Conservation (phyloP, 2,797 vertebrate species). For the Hemitrygon akajei region DNA sequence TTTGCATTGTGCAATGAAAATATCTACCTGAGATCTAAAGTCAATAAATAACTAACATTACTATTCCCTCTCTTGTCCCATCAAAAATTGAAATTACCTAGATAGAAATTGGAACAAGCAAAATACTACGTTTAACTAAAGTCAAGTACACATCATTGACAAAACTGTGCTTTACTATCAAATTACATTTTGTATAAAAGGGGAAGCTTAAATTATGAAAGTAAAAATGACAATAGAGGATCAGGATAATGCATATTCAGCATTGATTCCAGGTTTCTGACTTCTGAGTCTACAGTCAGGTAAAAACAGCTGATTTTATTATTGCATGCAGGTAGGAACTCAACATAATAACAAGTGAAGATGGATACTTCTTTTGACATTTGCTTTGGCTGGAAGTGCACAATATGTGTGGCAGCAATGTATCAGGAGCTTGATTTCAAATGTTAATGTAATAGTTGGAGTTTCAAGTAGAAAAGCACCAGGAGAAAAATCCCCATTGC, state of each 20-base stretch:
- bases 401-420: not conserved
- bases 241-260: not conserved
- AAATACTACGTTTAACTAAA: not conserved
- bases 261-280: not conserved
- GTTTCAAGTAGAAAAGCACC: not conserved
- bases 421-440: not conserved
- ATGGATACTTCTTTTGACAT: not conserved
- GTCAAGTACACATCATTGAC: not conserved
- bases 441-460: not conserved
- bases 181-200: not conserved
- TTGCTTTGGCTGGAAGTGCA: not conserved
- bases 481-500: not conserved
- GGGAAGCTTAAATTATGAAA: not conserved
- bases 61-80: not conserved
- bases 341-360: not conserved
- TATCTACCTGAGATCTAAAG: not conserved
- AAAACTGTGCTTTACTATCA: not conserved
- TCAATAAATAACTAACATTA: not conserved
- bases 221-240: not conserved
- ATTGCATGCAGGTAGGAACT: not conserved
- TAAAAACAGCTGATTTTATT: slow-evolving; percentile 6
- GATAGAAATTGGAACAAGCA: not conserved
- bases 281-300: not conserved
- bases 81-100: not conserved
- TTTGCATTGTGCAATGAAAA: not conserved